Conservation (phyloP, 2,113 vertebrate species). For the Piprites chloris region DNA sequence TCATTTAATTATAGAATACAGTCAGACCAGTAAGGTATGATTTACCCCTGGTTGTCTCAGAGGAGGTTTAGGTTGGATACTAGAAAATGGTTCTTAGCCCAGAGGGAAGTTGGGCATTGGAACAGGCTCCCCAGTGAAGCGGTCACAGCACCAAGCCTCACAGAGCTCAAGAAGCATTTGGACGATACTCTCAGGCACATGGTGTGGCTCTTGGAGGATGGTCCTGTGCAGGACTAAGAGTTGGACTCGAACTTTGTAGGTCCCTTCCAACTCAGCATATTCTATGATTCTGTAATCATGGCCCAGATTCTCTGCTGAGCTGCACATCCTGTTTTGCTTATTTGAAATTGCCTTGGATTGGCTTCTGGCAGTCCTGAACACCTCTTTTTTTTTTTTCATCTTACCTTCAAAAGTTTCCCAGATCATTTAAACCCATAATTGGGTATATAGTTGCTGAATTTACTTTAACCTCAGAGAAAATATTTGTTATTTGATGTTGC, state of each 20-base stretch:
- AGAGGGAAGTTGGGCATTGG: background rate
- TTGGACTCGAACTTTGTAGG: background rate
- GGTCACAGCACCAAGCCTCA: background rate
- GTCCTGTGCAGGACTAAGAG: background rate
- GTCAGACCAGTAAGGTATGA: background rate
- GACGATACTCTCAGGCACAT: background rate
- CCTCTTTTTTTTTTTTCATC: background rate
- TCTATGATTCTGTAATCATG: background rate
- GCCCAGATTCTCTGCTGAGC: background rate
- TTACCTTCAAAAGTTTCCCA: background rate
- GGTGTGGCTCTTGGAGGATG: background rate
- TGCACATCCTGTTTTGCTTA: background rate
- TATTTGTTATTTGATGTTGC: background rate
- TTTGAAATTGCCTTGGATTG: background rate
- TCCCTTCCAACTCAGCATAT: background rate
- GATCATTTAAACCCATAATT: background rate
- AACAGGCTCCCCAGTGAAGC: background rate
- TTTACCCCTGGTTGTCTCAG: background rate
- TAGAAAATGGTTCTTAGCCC: background rate
- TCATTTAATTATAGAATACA: background rate
- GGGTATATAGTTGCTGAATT: background rate
- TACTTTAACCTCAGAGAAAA: background rate
- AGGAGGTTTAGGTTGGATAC: background rate
- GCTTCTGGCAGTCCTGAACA: background rate
- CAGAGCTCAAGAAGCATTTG: background rate